Conservation (phyloP, 92 coral and sea anemone species). For the Isaurus tuberculatus region DNA sequence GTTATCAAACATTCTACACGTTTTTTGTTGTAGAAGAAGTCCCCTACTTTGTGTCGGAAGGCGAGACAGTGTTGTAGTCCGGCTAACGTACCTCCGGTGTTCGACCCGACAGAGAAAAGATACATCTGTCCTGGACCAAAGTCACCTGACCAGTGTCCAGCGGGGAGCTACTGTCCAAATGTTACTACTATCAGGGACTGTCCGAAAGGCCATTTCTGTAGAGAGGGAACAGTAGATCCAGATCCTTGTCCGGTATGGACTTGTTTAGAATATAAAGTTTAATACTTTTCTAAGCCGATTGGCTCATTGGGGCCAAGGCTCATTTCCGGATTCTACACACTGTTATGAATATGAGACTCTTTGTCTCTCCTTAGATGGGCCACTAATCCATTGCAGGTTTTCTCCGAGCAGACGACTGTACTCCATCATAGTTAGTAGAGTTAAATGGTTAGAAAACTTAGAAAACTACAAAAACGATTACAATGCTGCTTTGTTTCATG, state of each 20-base stretch:
- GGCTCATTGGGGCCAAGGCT: too few relatives aligned
- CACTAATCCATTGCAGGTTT: too few relatives aligned
- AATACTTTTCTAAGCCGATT: too few relatives aligned
- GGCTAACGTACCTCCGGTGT: constrained; percentile 33
- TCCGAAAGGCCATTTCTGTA: constrained; percentile 21
- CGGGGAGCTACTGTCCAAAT: constrained; percentile 33
- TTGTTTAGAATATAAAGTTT: neutral
- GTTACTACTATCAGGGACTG: constrained; percentile 22
- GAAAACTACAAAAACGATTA: too few relatives aligned
- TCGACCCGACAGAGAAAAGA: constrained; percentile 1
- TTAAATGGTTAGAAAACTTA: too few relatives aligned
- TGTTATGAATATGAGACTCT: too few relatives aligned
- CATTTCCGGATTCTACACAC: too few relatives aligned
- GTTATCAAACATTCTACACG: neutral
- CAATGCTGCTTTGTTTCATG: too few relatives aligned
- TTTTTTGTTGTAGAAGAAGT: constrained; percentile 4
- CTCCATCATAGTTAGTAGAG: too few relatives aligned
- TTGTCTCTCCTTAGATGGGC: too few relatives aligned
- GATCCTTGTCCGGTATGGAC: constrained; percentile 32
- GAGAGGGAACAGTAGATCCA: constrained; percentile 31
- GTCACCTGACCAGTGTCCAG: constrained; percentile 36
- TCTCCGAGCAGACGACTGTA: too few relatives aligned
- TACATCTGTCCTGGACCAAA: constrained; percentile 42
- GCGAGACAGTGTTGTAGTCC: constrained; percentile 30
- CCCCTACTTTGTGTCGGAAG: constrained; percentile 15